These are phyloP conservation scores for Hylyphantes graminicola DNA, from an alignment of 1,140 invertebrate genomes.

Conservation along the genomic window DNA sequence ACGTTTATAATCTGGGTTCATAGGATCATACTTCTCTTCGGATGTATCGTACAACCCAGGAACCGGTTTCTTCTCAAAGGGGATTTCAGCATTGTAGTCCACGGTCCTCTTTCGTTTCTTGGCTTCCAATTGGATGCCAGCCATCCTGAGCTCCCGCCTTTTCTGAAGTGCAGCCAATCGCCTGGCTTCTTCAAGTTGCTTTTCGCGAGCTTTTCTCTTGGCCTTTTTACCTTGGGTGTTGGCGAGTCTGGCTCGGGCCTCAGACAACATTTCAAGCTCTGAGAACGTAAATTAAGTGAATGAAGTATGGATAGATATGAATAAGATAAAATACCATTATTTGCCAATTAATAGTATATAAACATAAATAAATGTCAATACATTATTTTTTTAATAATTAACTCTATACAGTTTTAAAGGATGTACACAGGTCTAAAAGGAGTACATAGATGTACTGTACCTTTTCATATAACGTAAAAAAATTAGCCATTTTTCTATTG, in stretches of 20 bases:
- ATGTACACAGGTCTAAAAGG: too few species aligned
- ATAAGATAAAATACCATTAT: background rate
- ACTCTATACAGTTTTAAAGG: too few species aligned
- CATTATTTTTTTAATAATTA: too few species aligned
- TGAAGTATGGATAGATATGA: background rate
- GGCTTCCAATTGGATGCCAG: conserved; percentile 87
- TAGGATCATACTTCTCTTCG: conserved; percentile 86
- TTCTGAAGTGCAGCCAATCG: conserved; percentile 96
- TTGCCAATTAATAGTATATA: background rate
- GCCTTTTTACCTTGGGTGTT: conserved; percentile 99
- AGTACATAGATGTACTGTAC: too few species aligned
- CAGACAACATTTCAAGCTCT: conserved; percentile 99
- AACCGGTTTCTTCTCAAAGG: conserved; percentile 94
- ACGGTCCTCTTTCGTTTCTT: conserved; percentile 81
- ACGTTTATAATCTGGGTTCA: conserved; percentile 88
- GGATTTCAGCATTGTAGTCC: conserved; percentile 98
- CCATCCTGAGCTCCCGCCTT: conserved; percentile 93
- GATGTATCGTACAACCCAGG: conserved; percentile 94
- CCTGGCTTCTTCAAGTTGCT: conserved; percentile 97
- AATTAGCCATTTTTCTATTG: too few species aligned
- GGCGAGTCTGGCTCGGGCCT: conserved; percentile 95
- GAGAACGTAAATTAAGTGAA: conserved; percentile 63
- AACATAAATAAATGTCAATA: too few species aligned
- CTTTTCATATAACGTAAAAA: too few species aligned
- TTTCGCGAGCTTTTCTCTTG: conserved; percentile 98